These are phyloP conservation scores for Hippocampus kuda DNA, from an alignment of 2,797 vertebrate species.

Conservation along the genomic window DNA sequence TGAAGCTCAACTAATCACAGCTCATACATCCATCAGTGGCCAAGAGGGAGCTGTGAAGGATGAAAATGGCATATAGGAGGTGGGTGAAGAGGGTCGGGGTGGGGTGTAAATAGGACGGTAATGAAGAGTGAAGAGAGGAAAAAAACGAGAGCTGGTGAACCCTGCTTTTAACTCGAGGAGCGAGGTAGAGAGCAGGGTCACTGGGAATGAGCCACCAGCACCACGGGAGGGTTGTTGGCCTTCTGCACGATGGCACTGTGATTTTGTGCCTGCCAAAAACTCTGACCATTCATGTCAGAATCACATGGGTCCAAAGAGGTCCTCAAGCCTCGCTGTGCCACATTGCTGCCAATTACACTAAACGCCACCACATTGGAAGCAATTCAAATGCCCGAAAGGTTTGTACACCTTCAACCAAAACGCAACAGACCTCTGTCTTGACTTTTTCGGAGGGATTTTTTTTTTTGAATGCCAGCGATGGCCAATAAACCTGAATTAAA, in stretches of 20 bases:
- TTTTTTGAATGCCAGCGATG: not conserved
- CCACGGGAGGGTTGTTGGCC: conserved; percentile 38
- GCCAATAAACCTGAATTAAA: not conserved
- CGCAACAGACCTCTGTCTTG: not conserved
- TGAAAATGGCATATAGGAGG: conserved; percentile 16
- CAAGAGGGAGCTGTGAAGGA: conserved; percentile 35
- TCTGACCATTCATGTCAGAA: conserved; percentile 50
- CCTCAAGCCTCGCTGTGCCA: conserved; percentile 46
- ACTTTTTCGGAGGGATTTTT: not conserved
- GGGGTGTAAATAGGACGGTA: conserved; percentile 7
- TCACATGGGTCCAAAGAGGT: conserved; percentile 41
- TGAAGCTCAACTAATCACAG: conserved; percentile 63
- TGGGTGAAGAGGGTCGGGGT: conserved; percentile 2
- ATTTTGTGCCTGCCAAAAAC: conserved; percentile 39
- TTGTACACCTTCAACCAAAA: not conserved
- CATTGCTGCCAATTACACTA: conserved; percentile 22
- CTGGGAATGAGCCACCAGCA: conserved; percentile 57
- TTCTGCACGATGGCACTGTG: conserved; percentile 42
- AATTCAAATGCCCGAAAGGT: conserved; percentile 6
- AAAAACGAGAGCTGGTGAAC: conserved; percentile 13
- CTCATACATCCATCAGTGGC: conserved; percentile 59
- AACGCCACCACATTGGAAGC: conserved; percentile 26
- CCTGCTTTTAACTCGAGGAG: conserved; percentile 33
- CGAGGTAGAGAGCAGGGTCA: conserved; percentile 35
- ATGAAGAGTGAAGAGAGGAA: conserved; percentile 13